Conservation (phyloP, 2,113 vertebrate species). For the Peucedramus taeniatus region DNA sequence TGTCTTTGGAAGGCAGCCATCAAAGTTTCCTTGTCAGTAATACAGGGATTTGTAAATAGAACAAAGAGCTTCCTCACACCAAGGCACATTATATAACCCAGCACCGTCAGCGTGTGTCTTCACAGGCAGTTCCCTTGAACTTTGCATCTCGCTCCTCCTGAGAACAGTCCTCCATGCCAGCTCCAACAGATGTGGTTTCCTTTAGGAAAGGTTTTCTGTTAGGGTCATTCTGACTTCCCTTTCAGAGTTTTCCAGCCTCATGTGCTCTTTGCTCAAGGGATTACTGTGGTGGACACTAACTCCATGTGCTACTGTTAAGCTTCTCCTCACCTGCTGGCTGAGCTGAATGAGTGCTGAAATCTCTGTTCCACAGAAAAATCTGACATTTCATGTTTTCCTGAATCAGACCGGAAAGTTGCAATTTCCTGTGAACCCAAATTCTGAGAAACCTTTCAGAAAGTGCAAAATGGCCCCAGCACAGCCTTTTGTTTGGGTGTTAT, state of each 20-base stretch:
- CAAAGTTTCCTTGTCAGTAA: constrained; percentile 33
- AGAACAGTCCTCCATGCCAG: constrained; percentile 50
- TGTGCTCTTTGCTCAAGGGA: constrained; percentile 46
- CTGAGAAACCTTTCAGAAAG: constrained; percentile 20
- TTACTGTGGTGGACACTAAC: not conserved
- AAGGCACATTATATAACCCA: not conserved
- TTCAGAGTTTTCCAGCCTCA: constrained; percentile 32
- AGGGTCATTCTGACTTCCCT: constrained; percentile 36
- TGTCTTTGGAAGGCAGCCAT: constrained; percentile 54
- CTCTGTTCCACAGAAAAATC: constrained; percentile 16
- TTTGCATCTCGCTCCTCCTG: constrained; percentile 9
- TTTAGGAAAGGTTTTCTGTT: constrained; percentile 29
- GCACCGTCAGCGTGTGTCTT: not conserved
- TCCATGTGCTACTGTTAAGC: not conserved
- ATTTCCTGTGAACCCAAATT: constrained; percentile 41
- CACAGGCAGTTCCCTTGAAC: constrained; percentile 21
- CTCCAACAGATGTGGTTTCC: constrained; percentile 32
- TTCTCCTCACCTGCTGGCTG: constrained; percentile 43
- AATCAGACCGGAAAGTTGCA: constrained; percentile 45
- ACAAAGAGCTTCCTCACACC: constrained; percentile 28
- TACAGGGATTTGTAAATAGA: constrained; percentile 30
- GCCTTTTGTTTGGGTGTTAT: constrained; percentile 24
- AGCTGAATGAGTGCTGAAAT: not conserved
- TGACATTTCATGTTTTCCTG: constrained; percentile 31
- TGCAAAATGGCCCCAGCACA: not conserved